Percentiles rank a stretch among this genome's conserved stretches.
phyloP scores from a whole-genome alignment of 37 sponge, comb jelly and placozoan species.

The Tethya wilhelma region DNA sequence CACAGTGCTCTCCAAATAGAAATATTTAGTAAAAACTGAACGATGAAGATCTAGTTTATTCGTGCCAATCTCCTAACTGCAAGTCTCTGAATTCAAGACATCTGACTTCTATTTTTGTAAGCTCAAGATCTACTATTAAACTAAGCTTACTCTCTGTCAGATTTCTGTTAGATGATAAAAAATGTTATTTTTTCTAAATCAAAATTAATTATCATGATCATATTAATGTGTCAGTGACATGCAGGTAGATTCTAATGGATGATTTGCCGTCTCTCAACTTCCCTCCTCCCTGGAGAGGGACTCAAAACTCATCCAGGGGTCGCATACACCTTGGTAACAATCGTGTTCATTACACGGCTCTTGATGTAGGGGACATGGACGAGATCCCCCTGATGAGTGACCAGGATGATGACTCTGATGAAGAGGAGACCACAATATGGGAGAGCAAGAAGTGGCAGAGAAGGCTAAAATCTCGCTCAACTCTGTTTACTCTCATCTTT shows the following conservation, averaged over 20 bases:
- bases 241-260: too few species aligned
- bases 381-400: constrained; percentile 41
- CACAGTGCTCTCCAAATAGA: too few species aligned
- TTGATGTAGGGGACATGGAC: constrained; percentile 15
- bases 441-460: constrained; percentile 53
- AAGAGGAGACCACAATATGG: constrained; percentile 1
- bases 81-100: too few species aligned
- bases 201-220: too few species aligned
- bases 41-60: too few species aligned
- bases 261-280: constrained; percentile 53
- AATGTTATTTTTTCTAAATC: too few species aligned
- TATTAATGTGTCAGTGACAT: too few species aligned
- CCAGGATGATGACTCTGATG: not conserved
- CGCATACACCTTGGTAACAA: not conserved
- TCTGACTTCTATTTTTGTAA: too few species aligned
- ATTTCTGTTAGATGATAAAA: too few species aligned
- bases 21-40: not conserved
- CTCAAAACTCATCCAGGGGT: not conserved
- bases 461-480: constrained; percentile 33
- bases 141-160: too few species aligned
- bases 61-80: too few species aligned
- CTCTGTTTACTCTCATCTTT: constrained; percentile 36
- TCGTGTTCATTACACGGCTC: constrained; percentile 12
- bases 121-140: too few species aligned
- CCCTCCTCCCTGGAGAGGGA: constrained; percentile 5